These are phyloP conservation scores for Rhynchomys soricoides DNA, from an alignment of 2,113 vertebrate genomes.

Conservation along the genomic window DNA sequence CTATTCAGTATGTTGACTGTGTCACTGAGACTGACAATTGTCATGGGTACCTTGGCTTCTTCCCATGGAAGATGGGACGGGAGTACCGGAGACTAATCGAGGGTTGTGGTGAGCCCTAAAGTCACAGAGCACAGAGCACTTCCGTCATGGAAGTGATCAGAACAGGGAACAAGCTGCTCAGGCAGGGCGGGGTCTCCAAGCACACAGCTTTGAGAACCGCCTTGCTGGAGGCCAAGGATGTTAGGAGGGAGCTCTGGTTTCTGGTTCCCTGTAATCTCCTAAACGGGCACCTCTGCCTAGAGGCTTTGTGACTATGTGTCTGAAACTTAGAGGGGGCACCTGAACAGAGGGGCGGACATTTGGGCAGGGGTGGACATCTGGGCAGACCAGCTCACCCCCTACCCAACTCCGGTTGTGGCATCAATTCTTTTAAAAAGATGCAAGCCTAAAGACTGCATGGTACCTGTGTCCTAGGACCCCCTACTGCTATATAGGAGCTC, in stretches of 20 bases:
- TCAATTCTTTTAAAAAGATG: neutral
- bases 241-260: neutral
- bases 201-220: neutral
- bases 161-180: neutral
- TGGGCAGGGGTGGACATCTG: neutral
- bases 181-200: neutral
- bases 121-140: no score
- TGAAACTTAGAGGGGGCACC: neutral
- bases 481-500: neutral
- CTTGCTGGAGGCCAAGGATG: neutral
- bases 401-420: no score
- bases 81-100: neutral
- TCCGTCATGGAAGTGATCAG: neutral
- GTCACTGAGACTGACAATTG: neutral
- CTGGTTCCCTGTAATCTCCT: neutral
- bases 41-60: neutral
- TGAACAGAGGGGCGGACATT: neutral
- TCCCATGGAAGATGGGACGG: neutral
- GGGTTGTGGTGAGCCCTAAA: neutral
- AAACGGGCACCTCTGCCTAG: neutral
- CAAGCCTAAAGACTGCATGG: neutral
- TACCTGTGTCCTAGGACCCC: neutral
- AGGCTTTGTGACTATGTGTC: neutral
- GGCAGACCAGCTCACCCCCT: neutral
- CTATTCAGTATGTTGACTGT: neutral